Base-by-base conservation (phyloP, 2,113 vertebrate species). In the Tiliqua scincoides region DNA sequence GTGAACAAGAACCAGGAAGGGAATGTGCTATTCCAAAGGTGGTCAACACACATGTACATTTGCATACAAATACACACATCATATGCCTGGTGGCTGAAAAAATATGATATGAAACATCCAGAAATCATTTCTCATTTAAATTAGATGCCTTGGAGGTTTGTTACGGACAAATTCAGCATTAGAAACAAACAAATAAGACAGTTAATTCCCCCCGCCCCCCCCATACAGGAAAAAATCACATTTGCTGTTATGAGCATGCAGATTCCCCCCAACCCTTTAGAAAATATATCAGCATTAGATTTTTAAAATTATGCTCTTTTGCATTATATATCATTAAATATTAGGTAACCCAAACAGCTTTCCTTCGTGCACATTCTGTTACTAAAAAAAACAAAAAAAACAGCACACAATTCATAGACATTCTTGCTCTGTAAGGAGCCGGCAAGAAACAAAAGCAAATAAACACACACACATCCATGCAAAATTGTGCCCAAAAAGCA, bases 391-490 rank as follows among this genome's bases (percentile, higher is more conserved):
- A 14, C 25, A 25, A 23, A 52, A 67, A 84, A 91, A 93, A 85
- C 94, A 96, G 95, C 96, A 97, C 57, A 43, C 90, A 96, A 95
- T 93, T 94, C 93, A 94, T 90, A 95, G 87, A 91, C 89, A 95
- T 91, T 92, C 87, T 91, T 91, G 86, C 88, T 91, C 93, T 93
- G 93, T 84, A 93, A 95, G 94, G 73, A 94, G 77, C 93, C 89
- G 85, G 85, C 86, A 88, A 92, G 93, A 93, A 94, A 94, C 52
- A 89, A 83, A 91, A 79, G 67, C 32, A 65, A 73, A 68, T 43
- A 18, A 35, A 79, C 70, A 59, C 59, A 54, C 59, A 54, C 84
- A 91, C 79, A 92, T 82, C 91, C 86, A n/a, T 32, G 93, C 77
- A 7, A 84, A 91, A 83, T 72, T 81, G 90, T 88, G 43, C 82